phyloP scores from a whole-genome alignment of 1,140 invertebrate species.

The Drosophila murphyi region DNA sequence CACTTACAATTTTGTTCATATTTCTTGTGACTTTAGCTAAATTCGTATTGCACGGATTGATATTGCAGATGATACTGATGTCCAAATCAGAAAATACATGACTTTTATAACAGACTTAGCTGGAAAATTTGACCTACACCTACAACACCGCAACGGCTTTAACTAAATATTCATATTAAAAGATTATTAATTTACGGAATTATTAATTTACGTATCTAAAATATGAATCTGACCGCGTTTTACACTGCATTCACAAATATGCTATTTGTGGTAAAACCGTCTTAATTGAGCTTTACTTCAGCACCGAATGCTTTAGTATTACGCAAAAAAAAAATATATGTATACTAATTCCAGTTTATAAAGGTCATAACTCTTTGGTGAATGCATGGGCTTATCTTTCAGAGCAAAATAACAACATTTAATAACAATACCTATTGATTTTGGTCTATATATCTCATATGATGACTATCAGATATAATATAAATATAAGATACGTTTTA shows the following conservation, averaged over 20 bases:
- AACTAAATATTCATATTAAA: slow-evolving; percentile 48
- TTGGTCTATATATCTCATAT: too few relatives aligned
- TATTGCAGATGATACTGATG: slow-evolving; percentile 57
- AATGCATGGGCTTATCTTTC: slow-evolving; percentile 6
- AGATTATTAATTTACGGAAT: slow-evolving; percentile 49
- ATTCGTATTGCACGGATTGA: slow-evolving; percentile 12
- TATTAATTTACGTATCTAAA: slow-evolving; percentile 68
- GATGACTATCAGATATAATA: too few relatives aligned
- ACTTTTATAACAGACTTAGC: slow-evolving; percentile 48
- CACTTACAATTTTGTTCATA: slow-evolving; percentile 65
- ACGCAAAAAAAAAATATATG: slow-evolving; percentile 24
- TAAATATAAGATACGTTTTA: not conserved
- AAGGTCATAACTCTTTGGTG: slow-evolving; percentile 39
- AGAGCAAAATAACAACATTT: slow-evolving; percentile 2
- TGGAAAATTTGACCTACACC: slow-evolving; percentile 64
- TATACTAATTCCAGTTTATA: slow-evolving; percentile 38
- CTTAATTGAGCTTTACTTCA: slow-evolving; percentile 16
- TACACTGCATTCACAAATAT: slow-evolving; percentile 27
- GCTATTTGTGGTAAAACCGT: slow-evolving; percentile 9
- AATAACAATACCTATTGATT: not conserved
- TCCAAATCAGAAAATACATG: slow-evolving; percentile 37
- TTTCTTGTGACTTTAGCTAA: slow-evolving; percentile 10
- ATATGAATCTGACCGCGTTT: slow-evolving; percentile 75
- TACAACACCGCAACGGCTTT: slow-evolving; percentile 39
- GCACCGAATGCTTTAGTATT: slow-evolving; percentile 27